Conservation (phyloP, 2,888 invertebrate genomes). For the Chrysomela aeneicollis region DNA sequence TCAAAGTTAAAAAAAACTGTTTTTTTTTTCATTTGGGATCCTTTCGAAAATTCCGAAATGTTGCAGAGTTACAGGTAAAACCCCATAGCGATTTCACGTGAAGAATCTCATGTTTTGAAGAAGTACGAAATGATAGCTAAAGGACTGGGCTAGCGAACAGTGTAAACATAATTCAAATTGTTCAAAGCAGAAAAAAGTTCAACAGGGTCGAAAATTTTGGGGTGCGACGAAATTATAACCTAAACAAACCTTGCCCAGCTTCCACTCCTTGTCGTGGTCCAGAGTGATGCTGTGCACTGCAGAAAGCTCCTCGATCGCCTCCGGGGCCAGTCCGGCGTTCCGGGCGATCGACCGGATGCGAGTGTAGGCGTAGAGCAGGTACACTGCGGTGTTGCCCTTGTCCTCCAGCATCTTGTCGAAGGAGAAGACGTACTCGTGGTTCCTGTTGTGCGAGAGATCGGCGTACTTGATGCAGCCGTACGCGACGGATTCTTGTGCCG, state of each 20-base stretch:
- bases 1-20: too few species aligned
- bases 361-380: slow-evolving; percentile 92
- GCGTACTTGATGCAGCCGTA: slow-evolving; percentile 99
- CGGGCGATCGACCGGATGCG: slow-evolving; percentile 91
- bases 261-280: slow-evolving; percentile 93
- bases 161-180: too few species aligned
- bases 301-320: slow-evolving; percentile 71
- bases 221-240: too few species aligned
- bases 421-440: slow-evolving; percentile 95
- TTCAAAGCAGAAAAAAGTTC: too few species aligned
- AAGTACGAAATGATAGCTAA: too few species aligned
- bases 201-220: too few species aligned
- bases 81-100: too few species aligned
- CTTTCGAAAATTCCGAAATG: too few species aligned
- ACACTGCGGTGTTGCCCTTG: slow-evolving; percentile 98
- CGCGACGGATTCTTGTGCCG: slow-evolving; percentile 90
- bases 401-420: slow-evolving; percentile 99
- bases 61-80: too few species aligned
- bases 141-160: too few species aligned
- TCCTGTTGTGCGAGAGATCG: slow-evolving; percentile 92
- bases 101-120: too few species aligned
- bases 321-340: slow-evolving; percentile 73
- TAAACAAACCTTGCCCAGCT: slow-evolving; percentile 87
- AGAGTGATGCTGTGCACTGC: slow-evolving; percentile 72
- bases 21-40: too few species aligned